Evolutionary conservation across 2,888 invertebrate species (phyloP), one percentile per base, ranked within the genome.

Genomic region (Rhabditoides inermis): DNA sequence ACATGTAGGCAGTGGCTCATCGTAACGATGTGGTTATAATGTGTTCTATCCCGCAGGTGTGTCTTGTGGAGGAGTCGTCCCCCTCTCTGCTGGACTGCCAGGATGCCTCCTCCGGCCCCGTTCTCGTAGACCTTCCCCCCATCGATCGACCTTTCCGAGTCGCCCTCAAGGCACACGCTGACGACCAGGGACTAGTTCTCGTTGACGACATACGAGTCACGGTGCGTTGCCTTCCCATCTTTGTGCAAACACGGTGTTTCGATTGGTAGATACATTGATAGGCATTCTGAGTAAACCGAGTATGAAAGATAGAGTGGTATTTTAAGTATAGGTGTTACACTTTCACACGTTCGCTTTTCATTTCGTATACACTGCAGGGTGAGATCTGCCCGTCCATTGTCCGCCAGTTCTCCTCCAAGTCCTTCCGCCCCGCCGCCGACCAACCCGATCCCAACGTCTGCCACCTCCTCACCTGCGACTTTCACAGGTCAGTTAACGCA

Each of bases 391-490:
- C 62, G 22, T 52, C 67, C 3, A 28, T 58, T 18, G 55, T 60
- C 18, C 56, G 57, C 18, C 67, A 67, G 45, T 63, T 58, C 53
- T 53, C 63, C 7, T 61, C 65, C 3, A 67, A 67, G 37, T 58
- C 58, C n/a, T 65, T 60, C 53, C 55, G 57, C 25, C 51, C 58
- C 23, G 56, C 56, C 4, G 52, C 56, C 5, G 62, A 62, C 36
- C 51, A 55, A 36, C 70, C 66, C 4, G 69, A 71, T 53, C 55
- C 63, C 23, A 74, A 74, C 56, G 74, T 74, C 6, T 74, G 74
- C 42, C 60, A 74, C 22, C 55, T 74, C 7, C 49, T 74, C 4
- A 58, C 64, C 6, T 74, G 74, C 53, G 64, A 69, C 47, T 74
- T 74, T 45, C 60, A 71, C 42, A n/a, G n/a, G n/a, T n/a, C n/a